These are phyloP conservation scores for Hemichromis elongatus DNA, from an alignment of 2,113 vertebrate genomes.

Conservation along the genomic window DNA sequence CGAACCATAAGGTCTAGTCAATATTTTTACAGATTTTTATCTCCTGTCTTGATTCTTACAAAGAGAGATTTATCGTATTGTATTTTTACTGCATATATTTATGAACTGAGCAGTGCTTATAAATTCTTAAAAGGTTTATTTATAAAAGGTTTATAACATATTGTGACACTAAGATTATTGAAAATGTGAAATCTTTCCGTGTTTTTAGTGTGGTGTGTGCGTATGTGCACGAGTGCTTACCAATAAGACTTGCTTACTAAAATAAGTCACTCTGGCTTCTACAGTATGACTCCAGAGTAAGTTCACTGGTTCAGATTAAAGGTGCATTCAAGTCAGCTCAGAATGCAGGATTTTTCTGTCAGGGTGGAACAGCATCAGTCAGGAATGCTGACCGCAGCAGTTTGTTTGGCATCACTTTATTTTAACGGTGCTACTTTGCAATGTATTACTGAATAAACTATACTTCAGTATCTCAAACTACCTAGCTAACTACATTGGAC, in stretches of 20 bases:
- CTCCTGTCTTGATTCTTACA: constrained; percentile 25
- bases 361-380: background rate
- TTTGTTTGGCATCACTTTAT: background rate
- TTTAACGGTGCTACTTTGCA: background rate
- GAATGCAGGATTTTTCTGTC: background rate
- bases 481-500: background rate
- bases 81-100: constrained; percentile 63
- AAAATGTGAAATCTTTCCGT: background rate
- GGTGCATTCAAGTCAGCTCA: background rate
- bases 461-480: background rate
- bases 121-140: constrained; percentile 13
- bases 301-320: background rate
- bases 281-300: background rate
- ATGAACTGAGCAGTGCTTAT: constrained; percentile 24
- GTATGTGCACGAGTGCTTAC: background rate
- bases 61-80: constrained; percentile 39
- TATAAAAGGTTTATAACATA: constrained; percentile 19
- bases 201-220: background rate
- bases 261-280: background rate
- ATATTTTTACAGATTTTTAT: constrained; percentile 51
- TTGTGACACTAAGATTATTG: background rate
- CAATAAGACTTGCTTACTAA: background rate
- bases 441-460: background rate
- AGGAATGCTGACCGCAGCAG: background rate
- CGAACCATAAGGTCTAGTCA: background rate